These are phyloP conservation scores for Brachynemurus nebulosus DNA, from an alignment of 2,888 invertebrate genomes.

Conservation along the genomic window DNA sequence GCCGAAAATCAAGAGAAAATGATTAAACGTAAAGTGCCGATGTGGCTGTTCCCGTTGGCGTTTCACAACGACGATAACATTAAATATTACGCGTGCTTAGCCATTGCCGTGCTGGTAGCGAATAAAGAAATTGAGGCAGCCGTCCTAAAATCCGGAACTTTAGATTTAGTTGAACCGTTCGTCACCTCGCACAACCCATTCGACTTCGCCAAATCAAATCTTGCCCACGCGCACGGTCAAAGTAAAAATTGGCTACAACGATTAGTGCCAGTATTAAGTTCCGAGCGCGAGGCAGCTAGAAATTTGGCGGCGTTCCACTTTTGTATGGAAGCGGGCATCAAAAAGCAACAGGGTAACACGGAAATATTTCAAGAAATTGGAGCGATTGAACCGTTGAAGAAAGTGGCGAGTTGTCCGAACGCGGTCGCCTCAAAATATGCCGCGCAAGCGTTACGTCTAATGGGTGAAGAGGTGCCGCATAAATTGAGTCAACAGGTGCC, in stretches of 20 bases:
- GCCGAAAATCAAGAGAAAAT: conserved; percentile 95
- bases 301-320: conserved; percentile 96
- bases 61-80: conserved; percentile 95
- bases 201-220: conserved; percentile 83
- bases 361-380: conserved; percentile 88
- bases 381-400: conserved; percentile 88
- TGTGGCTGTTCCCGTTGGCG: conserved; percentile 96
- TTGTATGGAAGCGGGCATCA: conserved; percentile 98
- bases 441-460: conserved; percentile 76
- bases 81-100: conserved; percentile 96
- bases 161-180: conserved; percentile 94
- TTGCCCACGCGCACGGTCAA: conserved; percentile 90
- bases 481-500: conserved; percentile 97
- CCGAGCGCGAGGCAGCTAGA: conserved; percentile 89
- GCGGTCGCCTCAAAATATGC: conserved; percentile 96
- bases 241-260: conserved; percentile 89
- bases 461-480: conserved; percentile 95
- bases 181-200: conserved; percentile 88
- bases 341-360: conserved; percentile 82
- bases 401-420: conserved; percentile 94
- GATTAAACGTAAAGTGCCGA: conserved; percentile 86
- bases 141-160: conserved; percentile 89
- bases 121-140: conserved; percentile 97
- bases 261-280: conserved; percentile 85
- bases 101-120: conserved; percentile 90